phyloP scores from a whole-genome alignment of 2,888 invertebrate species.

The Drosophila mettleri region DNA sequence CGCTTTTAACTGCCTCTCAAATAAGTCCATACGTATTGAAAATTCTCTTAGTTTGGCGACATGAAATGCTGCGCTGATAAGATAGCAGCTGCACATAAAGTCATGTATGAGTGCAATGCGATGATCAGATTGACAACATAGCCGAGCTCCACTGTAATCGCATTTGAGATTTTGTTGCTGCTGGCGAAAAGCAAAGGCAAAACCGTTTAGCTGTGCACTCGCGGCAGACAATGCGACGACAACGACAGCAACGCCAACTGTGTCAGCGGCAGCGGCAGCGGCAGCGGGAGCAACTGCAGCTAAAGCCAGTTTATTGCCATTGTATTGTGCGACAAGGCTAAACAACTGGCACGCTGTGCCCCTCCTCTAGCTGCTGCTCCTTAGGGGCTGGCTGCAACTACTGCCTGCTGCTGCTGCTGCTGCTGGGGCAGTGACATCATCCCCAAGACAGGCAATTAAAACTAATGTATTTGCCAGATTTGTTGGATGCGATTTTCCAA shows the following conservation, averaged over 20 bases:
- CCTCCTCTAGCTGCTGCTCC: constrained; percentile 13
- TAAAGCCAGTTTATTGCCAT: constrained; percentile 63
- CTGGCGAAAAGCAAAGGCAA: constrained; percentile 22
- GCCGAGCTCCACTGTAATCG: constrained; percentile 35
- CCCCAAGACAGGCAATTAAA: constrained; percentile 64
- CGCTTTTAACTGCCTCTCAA: background rate
- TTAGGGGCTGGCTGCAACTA: constrained; percentile 15
- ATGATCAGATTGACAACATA: constrained; percentile 12
- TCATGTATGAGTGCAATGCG: background rate
- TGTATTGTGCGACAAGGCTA: constrained; percentile 66
- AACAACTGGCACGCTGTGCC: constrained; percentile 46
- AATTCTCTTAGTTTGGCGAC: too few species aligned
- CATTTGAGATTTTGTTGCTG: constrained; percentile 20
- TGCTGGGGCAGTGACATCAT: constrained; percentile 64
- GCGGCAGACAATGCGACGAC: constrained; percentile 64
- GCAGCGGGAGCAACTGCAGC: constrained; percentile 42
- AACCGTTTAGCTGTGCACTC: constrained; percentile 36
- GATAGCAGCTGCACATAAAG: background rate
- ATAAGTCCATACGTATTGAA: too few species aligned
- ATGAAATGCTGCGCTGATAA: constrained; percentile 23
- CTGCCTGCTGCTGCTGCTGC: constrained; percentile 5
- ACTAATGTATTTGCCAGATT: constrained; percentile 72
- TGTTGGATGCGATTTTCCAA: constrained; percentile 59
- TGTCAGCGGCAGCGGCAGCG: constrained; percentile 31
- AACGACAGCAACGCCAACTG: constrained; percentile 44